Evolutionary conservation across 2,888 invertebrate genomes (phyloP).

Genomic region (Deilephila porcellus): DNA sequence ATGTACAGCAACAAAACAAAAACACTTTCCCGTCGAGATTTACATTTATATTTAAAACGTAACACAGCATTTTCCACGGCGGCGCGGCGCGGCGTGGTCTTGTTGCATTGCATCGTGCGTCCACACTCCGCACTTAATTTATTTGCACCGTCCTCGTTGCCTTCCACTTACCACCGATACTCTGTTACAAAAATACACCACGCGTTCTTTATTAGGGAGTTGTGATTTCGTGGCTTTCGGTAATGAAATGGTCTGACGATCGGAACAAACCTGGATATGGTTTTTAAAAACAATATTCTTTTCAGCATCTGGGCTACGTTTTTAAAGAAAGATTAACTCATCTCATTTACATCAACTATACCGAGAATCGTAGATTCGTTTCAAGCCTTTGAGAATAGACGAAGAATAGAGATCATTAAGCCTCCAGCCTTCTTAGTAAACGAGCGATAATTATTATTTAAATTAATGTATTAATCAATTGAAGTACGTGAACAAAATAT

Average conservation of each 20-base stretch:
- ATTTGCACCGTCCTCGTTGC: slow-evolving; percentile 35
- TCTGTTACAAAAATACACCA: slow-evolving; percentile 3
- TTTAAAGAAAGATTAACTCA: too few relatives aligned
- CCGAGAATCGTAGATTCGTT: too few relatives aligned
- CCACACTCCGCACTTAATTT: slow-evolving; percentile 41
- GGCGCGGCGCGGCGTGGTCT: not conserved
- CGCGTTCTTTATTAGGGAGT: not conserved
- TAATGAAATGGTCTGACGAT: not conserved
- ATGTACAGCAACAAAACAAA: not conserved
- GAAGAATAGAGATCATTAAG: too few relatives aligned
- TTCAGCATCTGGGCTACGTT: too few relatives aligned
- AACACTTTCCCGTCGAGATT: slow-evolving; percentile 7
- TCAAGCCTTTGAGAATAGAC: too few relatives aligned
- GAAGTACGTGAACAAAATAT: too few relatives aligned
- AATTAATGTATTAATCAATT: too few relatives aligned
- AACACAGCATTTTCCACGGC: slow-evolving; percentile 16
- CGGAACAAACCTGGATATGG: not conserved
- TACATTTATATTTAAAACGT: slow-evolving; percentile 20
- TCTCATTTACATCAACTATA: too few relatives aligned
- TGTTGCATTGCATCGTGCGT: slow-evolving; percentile 27
- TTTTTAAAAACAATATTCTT: too few relatives aligned
- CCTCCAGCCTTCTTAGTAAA: too few relatives aligned
- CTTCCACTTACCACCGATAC: not conserved
- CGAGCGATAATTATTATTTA: too few relatives aligned
- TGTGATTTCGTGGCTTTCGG: not conserved